Percentiles rank a stretch among this genome's conserved stretches.
Conservation (phyloP, 2,888 invertebrate genomes). For the Mesoligia furuncula region DNA sequence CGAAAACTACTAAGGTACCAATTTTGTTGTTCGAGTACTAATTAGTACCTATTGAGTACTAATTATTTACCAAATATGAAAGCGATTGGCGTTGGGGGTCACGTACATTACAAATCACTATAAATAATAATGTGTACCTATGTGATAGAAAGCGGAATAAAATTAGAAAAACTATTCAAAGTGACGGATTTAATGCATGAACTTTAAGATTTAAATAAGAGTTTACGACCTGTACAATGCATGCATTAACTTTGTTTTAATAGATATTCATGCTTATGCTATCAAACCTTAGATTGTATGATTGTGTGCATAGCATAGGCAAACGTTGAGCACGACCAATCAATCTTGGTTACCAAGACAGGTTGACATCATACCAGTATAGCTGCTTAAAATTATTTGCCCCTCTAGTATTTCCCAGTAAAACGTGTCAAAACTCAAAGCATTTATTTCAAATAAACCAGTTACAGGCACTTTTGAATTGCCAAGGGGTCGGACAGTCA, state of each 20-base stretch:
- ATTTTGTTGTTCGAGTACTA: too few relatives aligned
- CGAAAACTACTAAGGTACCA: too few relatives aligned
- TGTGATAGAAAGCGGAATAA: conserved; percentile 13
- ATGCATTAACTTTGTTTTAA: background rate
- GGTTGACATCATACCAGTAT: background rate
- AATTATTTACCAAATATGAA: too few relatives aligned
- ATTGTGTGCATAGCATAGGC: background rate
- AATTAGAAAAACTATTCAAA: background rate
- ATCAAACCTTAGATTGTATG: background rate
- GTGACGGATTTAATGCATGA: background rate
- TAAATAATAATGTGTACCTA: background rate
- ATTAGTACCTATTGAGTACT: too few relatives aligned
- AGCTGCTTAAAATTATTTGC: background rate
- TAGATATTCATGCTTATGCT: background rate
- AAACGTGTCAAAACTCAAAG: background rate
- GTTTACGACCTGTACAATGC: background rate
- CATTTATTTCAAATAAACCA: too few relatives aligned
- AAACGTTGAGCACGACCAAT: conserved; percentile 8
- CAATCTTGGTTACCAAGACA: background rate
- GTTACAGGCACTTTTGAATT: too few relatives aligned
- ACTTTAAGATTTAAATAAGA: background rate
- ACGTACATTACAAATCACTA: conserved; percentile 1
- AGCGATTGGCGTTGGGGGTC: too few relatives aligned
- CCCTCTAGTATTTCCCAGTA: background rate
- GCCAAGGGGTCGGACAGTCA: too few relatives aligned